Base-by-base conservation (phyloP, 2,888 invertebrate genomes). In the Xanthia togata region DNA sequence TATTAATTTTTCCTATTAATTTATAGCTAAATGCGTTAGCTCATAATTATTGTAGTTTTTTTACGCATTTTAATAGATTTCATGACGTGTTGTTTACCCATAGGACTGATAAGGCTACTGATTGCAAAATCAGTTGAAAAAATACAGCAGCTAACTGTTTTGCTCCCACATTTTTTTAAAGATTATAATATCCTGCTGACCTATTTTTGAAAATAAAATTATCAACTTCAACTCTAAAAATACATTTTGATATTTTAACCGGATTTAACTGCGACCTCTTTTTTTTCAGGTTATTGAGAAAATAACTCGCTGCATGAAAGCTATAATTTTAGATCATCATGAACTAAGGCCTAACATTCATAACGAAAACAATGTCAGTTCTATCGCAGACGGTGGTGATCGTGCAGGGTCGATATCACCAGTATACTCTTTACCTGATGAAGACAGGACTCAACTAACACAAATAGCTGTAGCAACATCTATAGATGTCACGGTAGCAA, bases 231-330 rank as follows among this genome's bases (percentile, higher is more conserved):
- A 6, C 1, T 44, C 26, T 17, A 12, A 73, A 73, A 73, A 73
- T 73, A 73, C 12, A 55, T 23, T 41, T 41, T 11, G 1, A 23
- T n/a, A n/a, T n/a, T 41, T 59, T 11, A 12, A 53, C 2, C 9
- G 50, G 17, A 9, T 62, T 63, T 41, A 41, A 20, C 35, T 17
- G 14, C 38, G 12, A 12, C 2, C 0, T 8, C 47, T 23, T 62
- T 12, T 62, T 12, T 73, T 77, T 31, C 47, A 95, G 95, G 95
- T 95, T 8, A 93, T 94, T 50, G 95, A 95, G 80, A 95, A 95
- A 87, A 83, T 95, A 17, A 89, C 85, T 23, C 85, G 91, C 6
- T 91, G 89, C 68, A 90, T 93, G 91, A 92, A 89, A 73, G 86
- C 87, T 6, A 90, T 94, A 44, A 91, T 93, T 38, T 41, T 74